Evolutionary conservation across 2,113 vertebrate genomes (phyloP).

Genomic region (Dinomys branickii): DNA sequence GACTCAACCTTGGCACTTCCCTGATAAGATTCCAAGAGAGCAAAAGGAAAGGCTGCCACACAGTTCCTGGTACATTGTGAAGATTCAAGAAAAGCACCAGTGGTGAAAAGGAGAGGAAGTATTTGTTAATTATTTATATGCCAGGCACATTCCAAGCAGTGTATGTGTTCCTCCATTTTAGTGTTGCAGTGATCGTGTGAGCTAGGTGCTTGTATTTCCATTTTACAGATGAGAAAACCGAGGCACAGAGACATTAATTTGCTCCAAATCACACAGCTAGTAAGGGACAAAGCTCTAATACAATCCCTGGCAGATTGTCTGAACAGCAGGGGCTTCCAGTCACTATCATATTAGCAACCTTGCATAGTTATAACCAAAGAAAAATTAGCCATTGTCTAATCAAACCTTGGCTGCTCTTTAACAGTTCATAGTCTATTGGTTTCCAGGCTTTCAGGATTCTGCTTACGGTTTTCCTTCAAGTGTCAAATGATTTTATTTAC

Average conservation of each 20-base stretch:
- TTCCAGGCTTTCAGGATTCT: background rate
- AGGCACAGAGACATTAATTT: background rate
- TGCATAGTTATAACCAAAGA: background rate
- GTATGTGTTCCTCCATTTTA: background rate
- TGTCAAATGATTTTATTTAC: slow-evolving; percentile 29
- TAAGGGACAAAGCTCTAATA: background rate
- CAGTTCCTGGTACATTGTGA: background rate
- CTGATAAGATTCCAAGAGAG: background rate
- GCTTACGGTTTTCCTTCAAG: background rate
- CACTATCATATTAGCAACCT: background rate
- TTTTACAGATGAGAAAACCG: slow-evolving; percentile 35
- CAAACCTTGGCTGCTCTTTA: background rate
- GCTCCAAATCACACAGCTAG: background rate
- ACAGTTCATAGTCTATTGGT: background rate
- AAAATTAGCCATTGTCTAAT: background rate
- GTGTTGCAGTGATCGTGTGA: background rate
- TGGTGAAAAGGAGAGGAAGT: background rate
- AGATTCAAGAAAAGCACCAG: background rate
- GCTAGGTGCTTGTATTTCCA: slow-evolving; percentile 33
- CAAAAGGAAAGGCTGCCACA: background rate
- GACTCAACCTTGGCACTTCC: background rate
- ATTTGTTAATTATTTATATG: background rate
- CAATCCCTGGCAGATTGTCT: background rate
- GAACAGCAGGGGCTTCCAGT: background rate
- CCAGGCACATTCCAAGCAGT: background rate